Conservation (phyloP, 2,888 invertebrate species). For the Oligia fasciuncula region DNA sequence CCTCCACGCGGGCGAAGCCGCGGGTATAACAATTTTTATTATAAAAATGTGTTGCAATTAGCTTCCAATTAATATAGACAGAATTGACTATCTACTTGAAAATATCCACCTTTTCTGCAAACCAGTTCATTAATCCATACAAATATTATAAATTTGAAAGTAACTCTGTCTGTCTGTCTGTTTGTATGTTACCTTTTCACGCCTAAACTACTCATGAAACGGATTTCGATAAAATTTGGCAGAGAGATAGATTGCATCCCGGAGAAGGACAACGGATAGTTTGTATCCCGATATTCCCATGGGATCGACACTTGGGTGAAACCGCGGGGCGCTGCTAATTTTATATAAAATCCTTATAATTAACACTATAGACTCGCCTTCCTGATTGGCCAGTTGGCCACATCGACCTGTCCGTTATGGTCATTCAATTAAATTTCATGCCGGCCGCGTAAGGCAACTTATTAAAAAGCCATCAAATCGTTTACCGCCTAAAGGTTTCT, state of each 20-base stretch:
- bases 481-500: conserved; percentile 73
- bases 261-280: too few relatives aligned
- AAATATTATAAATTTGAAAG: too few relatives aligned
- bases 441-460: conserved; percentile 70
- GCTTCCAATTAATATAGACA: neutral
- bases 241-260: too few relatives aligned
- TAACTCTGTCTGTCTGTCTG: too few relatives aligned
- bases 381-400: conserved; percentile 57
- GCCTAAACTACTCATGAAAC: too few relatives aligned
- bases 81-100: neutral
- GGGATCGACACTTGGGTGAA: too few relatives aligned
- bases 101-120: conserved; percentile 1
- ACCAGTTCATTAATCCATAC: conserved; percentile 18
- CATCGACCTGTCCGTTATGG: conserved; percentile 61
- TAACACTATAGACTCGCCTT: conserved; percentile 59
- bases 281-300: too few relatives aligned
- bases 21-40: neutral
- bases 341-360: conserved; percentile 54
- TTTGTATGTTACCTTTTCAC: too few relatives aligned
- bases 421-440: conserved; percentile 74
- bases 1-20: neutral
- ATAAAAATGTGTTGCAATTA: neutral
- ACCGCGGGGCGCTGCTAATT: neutral
- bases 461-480: conserved; percentile 79
- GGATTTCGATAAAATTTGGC: too few relatives aligned